Base-by-base conservation (phyloP, 1,140 invertebrate genomes). In the Tetraneura akinire region DNA sequence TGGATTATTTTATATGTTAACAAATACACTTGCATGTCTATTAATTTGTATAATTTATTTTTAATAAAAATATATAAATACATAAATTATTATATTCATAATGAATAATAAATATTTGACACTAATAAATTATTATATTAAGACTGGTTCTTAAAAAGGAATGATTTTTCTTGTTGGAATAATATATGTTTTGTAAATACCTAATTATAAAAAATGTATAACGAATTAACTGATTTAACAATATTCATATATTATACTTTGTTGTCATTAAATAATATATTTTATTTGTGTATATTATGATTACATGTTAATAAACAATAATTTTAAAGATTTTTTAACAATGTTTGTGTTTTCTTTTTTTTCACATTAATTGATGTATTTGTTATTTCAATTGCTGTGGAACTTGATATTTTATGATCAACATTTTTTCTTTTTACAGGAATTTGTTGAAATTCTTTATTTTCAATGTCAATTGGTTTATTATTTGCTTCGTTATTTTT, bases 101-200 rank as follows among this genome's bases (percentile, higher is more conserved):
- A 47, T 47, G 11, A 6, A 47, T 21, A 23, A 21, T 42, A 66
- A n/a, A 21, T 18, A 66, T 21, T 66, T 45, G n/a, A 66, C 21
- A 66, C 32, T 21, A 14, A 32, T 42, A 11, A 66, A 21, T 66
- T 23, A 66, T 1, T 45, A 66, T 4, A 66, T 21, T 42, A 32
- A 66, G 64, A 66, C 64, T 66, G 64, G 64, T 66, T 66, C 64
- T 66, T 64, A 64, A 23, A 37, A 66, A 60, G 0, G 45, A 45
- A 14, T 42, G 45, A 16, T 6, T 66, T 42, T 64, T 64, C 18
- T 42, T 21, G 4, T 60, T 29, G 29, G 16, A 18, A 64, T 37
- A 14, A 32, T 37, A 64, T 42, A 11, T 9, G 45, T 66, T 42
- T 66, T 45, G n/a, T 66, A 45, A 10, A 66, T 42, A 3, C 21